phyloP scores from a whole-genome alignment of 2,888 invertebrate species.

The Odontomyia ornata region DNA sequence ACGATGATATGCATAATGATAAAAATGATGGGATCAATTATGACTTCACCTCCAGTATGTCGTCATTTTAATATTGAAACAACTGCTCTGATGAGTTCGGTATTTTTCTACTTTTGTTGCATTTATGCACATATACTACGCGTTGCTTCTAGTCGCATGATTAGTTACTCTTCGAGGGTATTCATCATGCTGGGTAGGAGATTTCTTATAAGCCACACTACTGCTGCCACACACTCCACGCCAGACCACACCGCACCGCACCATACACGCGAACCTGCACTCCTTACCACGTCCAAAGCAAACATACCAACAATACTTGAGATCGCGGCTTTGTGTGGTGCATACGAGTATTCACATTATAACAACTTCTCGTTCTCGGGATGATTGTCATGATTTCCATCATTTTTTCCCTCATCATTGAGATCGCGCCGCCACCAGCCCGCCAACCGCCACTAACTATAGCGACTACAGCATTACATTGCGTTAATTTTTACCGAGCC shows the following conservation, averaged over 20 bases:
- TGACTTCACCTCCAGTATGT: background rate
- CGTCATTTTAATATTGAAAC: background rate
- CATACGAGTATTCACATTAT: background rate
- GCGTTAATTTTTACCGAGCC: constrained; percentile 40
- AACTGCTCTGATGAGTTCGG: background rate
- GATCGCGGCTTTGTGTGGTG: background rate
- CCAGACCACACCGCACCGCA: background rate
- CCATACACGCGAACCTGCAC: background rate
- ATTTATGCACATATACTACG: background rate
- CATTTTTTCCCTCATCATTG: constrained; percentile 13
- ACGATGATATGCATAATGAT: too few relatives aligned
- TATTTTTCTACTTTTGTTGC: background rate
- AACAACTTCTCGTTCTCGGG: background rate
- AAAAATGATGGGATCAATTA: background rate
- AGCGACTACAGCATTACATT: constrained; percentile 38
- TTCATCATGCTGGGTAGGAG: background rate
- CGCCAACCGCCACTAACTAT: background rate
- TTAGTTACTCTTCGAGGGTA: constrained; percentile 1
- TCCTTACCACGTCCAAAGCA: background rate
- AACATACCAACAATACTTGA: background rate
- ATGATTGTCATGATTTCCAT: constrained; percentile 20
- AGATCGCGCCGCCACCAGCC: too few relatives aligned
- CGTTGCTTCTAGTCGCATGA: constrained; percentile 1
- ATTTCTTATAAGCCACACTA: background rate
- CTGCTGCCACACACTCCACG: background rate